A percentile compares a stretch with the other conserved stretches of the same genome.
Evolutionary conservation across 1,140 invertebrate genomes (phyloP).

Genomic region (Heliconius himera): DNA sequence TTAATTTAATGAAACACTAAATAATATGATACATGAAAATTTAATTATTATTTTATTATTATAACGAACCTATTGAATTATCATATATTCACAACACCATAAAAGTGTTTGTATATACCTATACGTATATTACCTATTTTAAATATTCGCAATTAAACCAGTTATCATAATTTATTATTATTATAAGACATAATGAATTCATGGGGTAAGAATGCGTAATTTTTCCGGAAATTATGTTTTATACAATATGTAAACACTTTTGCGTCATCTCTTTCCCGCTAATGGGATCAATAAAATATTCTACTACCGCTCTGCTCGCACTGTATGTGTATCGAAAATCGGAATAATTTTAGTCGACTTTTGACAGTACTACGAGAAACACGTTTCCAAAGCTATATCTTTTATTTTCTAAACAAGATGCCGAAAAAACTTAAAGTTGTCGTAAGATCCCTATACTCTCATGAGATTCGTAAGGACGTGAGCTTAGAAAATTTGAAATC

Average conservation of each 20-base stretch:
- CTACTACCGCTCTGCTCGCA: not conserved
- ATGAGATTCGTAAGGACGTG: constrained; percentile 79
- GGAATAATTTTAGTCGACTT: constrained; percentile 46
- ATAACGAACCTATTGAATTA: not conserved
- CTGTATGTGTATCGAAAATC: not conserved
- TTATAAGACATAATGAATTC: too few species aligned
- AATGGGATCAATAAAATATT: constrained; percentile 36
- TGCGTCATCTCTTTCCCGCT: constrained; percentile 30
- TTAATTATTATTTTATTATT: not conserved
- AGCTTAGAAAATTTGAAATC: constrained; percentile 73
- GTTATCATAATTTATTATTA: too few species aligned
- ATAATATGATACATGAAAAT: too few species aligned
- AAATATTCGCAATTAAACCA: too few species aligned
- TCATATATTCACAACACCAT: not conserved
- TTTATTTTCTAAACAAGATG: constrained; percentile 55
- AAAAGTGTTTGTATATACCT: too few species aligned
- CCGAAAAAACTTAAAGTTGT: constrained; percentile 79
- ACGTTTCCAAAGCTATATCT: constrained; percentile 14
- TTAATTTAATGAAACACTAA: too few species aligned
- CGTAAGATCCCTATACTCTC: constrained; percentile 76
- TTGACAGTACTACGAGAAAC: constrained; percentile 37
- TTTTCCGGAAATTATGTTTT: constrained; percentile 29
- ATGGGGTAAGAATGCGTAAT: not conserved
- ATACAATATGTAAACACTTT: constrained; percentile 21
- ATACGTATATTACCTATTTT: too few species aligned